Conservation (phyloP, 2,888 invertebrate genomes). For the Sinopyrophorus schimmeli region DNA sequence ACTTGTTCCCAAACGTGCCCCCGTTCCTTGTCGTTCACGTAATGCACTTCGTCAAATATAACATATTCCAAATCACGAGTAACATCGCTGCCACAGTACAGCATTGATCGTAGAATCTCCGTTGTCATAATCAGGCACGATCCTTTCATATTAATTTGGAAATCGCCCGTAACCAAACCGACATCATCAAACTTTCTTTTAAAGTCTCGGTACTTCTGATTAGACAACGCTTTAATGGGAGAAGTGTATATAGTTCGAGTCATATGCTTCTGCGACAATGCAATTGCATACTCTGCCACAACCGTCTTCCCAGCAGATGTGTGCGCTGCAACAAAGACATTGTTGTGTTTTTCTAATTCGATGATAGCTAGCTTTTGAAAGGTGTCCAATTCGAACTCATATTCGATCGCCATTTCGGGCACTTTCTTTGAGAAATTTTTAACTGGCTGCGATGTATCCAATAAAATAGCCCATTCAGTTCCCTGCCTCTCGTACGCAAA, state of each 20-base stretch:
- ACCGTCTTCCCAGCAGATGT: constrained; percentile 99
- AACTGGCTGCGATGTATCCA: constrained; percentile 81
- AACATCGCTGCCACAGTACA: constrained; percentile 92
- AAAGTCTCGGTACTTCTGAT: constrained; percentile 98
- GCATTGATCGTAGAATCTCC: constrained; percentile 95
- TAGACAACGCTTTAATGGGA: constrained; percentile 97
- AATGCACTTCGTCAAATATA: constrained; percentile 99
- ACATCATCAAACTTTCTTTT: constrained; percentile 90
- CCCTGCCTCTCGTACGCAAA: constrained; percentile 45
- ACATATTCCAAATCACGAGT: constrained; percentile 97
- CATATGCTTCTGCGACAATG: constrained; percentile 88
- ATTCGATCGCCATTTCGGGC: constrained; percentile 82
- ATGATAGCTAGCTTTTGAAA: constrained; percentile 98
- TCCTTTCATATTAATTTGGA: constrained; percentile 92
- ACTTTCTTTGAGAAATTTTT: constrained; percentile 78
- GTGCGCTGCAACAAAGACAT: constrained; percentile 98
- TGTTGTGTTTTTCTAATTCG: constrained; percentile 89
- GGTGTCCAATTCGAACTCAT: constrained; percentile 90
- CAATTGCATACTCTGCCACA: constrained; percentile 99
- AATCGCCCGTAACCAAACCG: constrained; percentile 91
- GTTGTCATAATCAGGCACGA: constrained; percentile 99
- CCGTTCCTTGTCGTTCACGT: constrained; percentile 87
- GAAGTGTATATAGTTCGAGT: constrained; percentile 96
- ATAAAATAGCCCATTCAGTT: constrained; percentile 86
- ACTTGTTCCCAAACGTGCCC: constrained; percentile 99